Evolutionary conservation across 2,113 vertebrate species (phyloP), one percentile per base, ranked within the genome.

Genomic region (Antigone vipio): DNA sequence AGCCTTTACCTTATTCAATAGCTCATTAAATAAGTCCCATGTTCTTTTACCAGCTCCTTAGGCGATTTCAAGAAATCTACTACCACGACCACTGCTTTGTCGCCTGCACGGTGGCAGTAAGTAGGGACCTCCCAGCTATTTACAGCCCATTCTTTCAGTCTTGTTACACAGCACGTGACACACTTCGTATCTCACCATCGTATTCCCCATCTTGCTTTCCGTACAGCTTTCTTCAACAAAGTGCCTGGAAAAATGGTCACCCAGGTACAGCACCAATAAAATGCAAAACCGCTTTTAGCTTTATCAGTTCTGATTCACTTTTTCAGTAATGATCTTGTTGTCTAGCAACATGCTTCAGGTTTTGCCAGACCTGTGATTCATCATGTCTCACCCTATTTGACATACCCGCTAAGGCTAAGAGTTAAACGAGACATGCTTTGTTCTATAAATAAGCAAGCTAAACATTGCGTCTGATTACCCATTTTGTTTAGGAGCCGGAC

Each of bases 1-100:
- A 93, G 32, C 32, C 63, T 96, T 88, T 68, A 32, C 45, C 26
- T 81, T 88, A 59, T 89, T 89, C 91, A 93, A 79, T 81, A 92
- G 58, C 71, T 85, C 74, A 85, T 95, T 95, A 89, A 92, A 63
- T 34, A 83, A 73, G 53, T 69, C n/a, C 53, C 23, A 53, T 1
- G 2, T 73, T 92, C 53, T 94, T 89, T 58, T 76, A 58, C 24
- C 62, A 85, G 27, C 19, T 91, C 53, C 49, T 40, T 50, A 62
- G 77, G 42, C 34, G 35, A 50, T 92, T 92, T 84, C 67, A 77
- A 53, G 35, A 42, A 42, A 71, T 49, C 30, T 77, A 3, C 83
- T 53, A 7, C 27, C 22, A 4, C 19, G 30, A 82, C 53, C 29
- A 53, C 73, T 76, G 71, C 62, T 59, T 77, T 79, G 74, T 40